These are phyloP conservation scores for Acanthosepion esculentum DNA, from an alignment of 2,888 invertebrate genomes.

Conservation along the genomic window DNA sequence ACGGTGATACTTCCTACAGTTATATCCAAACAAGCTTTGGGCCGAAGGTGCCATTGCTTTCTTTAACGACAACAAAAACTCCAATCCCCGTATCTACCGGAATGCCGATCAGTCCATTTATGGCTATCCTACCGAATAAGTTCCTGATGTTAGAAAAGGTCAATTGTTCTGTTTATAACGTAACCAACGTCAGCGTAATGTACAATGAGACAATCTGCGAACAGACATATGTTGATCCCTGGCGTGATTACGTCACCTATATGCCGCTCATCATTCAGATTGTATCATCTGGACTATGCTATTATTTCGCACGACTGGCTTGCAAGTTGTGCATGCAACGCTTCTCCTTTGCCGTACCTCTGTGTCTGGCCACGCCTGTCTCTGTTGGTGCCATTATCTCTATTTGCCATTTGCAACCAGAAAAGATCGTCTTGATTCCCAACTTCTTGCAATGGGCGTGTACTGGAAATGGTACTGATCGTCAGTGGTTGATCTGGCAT, in stretches of 20 bases:
- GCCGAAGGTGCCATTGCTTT: conserved; percentile 41
- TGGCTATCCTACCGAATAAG: neutral
- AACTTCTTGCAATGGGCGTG: conserved; percentile 60
- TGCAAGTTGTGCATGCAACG: conserved; percentile 76
- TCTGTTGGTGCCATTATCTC: conserved; percentile 64
- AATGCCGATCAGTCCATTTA: neutral
- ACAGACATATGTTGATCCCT: conserved; percentile 53
- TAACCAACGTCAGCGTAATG: conserved; percentile 47
- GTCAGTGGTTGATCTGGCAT: conserved; percentile 59
- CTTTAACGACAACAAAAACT: neutral
- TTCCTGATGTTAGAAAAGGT: conserved; percentile 51
- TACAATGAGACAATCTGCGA: conserved; percentile 55
- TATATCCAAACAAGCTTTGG: conserved; percentile 52
- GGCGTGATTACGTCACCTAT: conserved; percentile 57
- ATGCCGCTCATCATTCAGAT: conserved; percentile 66
- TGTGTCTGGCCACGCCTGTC: conserved; percentile 73
- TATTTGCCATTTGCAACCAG: conserved; percentile 54
- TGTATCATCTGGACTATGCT: conserved; percentile 74
- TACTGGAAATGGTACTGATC: conserved; percentile 57
- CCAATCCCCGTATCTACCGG: neutral
- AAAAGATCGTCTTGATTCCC: conserved; percentile 51
- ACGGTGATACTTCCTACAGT: conserved; percentile 49
- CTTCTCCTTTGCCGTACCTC: conserved; percentile 75
- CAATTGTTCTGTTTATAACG: conserved; percentile 53
- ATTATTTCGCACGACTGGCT: conserved; percentile 76